These are phyloP conservation scores for Halocynthia aurantium DNA, from an alignment of 23 tunicate species.

Conservation along the genomic window DNA sequence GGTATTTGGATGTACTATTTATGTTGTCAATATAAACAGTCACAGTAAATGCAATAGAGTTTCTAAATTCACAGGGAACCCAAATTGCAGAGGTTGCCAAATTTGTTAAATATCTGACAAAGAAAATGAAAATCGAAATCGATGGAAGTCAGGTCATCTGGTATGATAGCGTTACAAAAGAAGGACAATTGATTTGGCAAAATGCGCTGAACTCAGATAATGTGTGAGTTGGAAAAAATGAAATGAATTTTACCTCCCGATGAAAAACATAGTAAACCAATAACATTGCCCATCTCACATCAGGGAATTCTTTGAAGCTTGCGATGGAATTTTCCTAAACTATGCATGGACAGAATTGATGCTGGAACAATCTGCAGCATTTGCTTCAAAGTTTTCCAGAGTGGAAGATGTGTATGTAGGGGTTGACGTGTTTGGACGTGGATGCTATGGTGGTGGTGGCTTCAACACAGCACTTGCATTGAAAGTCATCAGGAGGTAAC, in stretches of 20 bases:
- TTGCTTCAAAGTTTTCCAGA: not conserved
- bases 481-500: constrained; percentile 35
- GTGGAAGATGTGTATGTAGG: constrained; percentile 66
- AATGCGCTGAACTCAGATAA: constrained; percentile 67
- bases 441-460: constrained; percentile 89
- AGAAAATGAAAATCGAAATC: constrained; percentile 35
- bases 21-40: too few species aligned
- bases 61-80: not conserved
- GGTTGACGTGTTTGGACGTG: constrained; percentile 95
- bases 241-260: not conserved
- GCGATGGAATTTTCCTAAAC: constrained; percentile 86
- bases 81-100: too few species aligned
- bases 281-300: not conserved
- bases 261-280: not conserved
- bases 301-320: constrained; percentile 53
- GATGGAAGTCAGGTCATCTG: constrained; percentile 44
- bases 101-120: constrained; percentile 56
- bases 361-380: constrained; percentile 10
- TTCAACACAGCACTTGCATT: constrained; percentile 52
- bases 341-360: constrained; percentile 68
- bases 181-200: constrained; percentile 76
- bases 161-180: constrained; percentile 84
- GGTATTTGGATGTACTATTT: constrained; percentile 5
- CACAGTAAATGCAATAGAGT: not conserved
- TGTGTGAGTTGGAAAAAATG: constrained; percentile 22